These are phyloP conservation scores for Equus przewalskii DNA, from an alignment of 2,113 vertebrate species.

Conservation along the genomic window DNA sequence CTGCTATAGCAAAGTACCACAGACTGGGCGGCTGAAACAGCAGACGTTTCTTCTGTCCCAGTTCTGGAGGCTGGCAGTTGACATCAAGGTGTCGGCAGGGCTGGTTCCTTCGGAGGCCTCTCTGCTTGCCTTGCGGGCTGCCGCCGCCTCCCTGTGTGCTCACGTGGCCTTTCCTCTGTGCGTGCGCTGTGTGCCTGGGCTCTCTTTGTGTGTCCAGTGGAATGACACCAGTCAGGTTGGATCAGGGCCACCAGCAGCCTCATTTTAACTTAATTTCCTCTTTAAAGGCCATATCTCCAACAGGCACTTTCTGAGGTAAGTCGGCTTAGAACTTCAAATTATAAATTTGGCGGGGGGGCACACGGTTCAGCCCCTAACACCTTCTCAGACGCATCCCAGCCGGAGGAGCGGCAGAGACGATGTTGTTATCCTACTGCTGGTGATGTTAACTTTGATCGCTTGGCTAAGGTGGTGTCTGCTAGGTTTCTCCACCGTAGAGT, in stretches of 20 bases:
- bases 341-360: not conserved
- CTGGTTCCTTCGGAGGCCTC: not conserved
- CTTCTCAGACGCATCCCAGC: not conserved
- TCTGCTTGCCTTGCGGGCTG: not conserved
- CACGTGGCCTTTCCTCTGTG: not conserved
- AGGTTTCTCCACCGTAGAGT: not conserved
- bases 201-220: not conserved
- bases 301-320: not conserved
- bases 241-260: not conserved
- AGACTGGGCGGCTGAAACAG: not conserved
- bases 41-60: not conserved
- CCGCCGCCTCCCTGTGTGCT: not conserved
- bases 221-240: not conserved
- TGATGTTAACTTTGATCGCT: not conserved
- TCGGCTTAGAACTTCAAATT: not conserved
- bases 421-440: not conserved
- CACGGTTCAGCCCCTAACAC: not conserved
- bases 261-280: not conserved
- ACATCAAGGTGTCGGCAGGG: not conserved
- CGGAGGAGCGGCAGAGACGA: not conserved
- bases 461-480: not conserved
- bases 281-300: not conserved
- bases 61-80: not conserved
- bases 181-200: fast-evolving
- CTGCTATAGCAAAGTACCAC: not conserved